Evolutionary conservation across 2,888 invertebrate species (phyloP), one percentile per base, ranked within the genome.

Genomic region (Lasioglossum morio): DNA sequence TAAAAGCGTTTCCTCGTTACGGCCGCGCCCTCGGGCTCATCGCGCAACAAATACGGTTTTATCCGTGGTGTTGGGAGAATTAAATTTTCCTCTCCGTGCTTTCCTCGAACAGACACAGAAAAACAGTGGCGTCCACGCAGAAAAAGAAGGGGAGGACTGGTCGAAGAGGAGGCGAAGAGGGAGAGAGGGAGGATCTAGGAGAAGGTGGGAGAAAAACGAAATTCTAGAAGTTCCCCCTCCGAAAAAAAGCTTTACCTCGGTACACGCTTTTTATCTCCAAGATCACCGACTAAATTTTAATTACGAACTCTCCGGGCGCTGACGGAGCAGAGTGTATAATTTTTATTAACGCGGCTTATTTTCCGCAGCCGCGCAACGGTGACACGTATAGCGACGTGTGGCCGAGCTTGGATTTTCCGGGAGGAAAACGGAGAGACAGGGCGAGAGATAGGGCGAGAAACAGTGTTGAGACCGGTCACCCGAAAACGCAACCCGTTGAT

Each of bases 1-100:
- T 86, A 89, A 90, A 90, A 90, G 86, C 89, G 73, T 85, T 88
- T 90, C 80, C 90, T 90, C 86, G 90, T 88, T 88, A 90, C 79
- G 80, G 76, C 69, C 79, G 70, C 30, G 57, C 1, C 30, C 53
- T n/a, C 72, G 63, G 77, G 19, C 85, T 85, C 88, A 79, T 86
- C 89, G 30, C 69, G 84, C 81, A 46, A 80, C 82, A 87, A 86
- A 86, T 87, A 86, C 76, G 83, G 86, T 86, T 85, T 90, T 86
- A 90, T 84, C 78, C 81, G 63, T 48, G 48, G 78, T 46, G 82
- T 76, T 69, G 82, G 27, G 82, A 80, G 88, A 89, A 90, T 89
- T 79, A 89, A 87, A 90, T 90, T 87, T 86, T 75, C 40, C 75
- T 70, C 75, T 53, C 77, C 77, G 72, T 79, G 75, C 74, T 75